These are phyloP conservation scores for Nanorana parkeri DNA, from an alignment of 2,113 vertebrate species.

Conservation along the genomic window DNA sequence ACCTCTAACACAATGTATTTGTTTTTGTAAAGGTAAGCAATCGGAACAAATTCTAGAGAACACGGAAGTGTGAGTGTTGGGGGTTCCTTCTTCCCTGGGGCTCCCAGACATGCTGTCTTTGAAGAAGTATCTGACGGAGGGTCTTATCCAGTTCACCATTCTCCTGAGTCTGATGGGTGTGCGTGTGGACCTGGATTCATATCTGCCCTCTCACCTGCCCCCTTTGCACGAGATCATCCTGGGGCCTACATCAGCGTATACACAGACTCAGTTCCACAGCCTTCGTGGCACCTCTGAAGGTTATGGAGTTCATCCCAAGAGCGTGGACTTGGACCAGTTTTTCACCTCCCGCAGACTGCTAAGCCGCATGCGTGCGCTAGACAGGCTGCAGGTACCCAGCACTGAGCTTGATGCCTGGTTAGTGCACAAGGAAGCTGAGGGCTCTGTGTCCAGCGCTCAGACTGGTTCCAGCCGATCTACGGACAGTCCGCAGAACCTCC, in stretches of 20 bases:
- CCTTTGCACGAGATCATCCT: slow-evolving; percentile 97
- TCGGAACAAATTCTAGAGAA: neutral
- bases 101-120: slow-evolving; percentile 96
- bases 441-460: slow-evolving; percentile 83
- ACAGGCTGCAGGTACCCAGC: slow-evolving; percentile 89
- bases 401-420: slow-evolving; percentile 93
- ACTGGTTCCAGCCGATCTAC: slow-evolving; percentile 82
- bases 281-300: slow-evolving; percentile 94
- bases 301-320: slow-evolving; percentile 97
- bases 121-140: slow-evolving; percentile 99
- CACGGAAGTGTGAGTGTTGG: slow-evolving; percentile 37
- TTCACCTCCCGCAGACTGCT: slow-evolving; percentile 89
- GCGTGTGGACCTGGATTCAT: slow-evolving; percentile 96
- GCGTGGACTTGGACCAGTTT: slow-evolving; percentile 94
- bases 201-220: slow-evolving; percentile 92
- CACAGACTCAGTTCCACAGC: slow-evolving; percentile 98
- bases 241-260: slow-evolving; percentile 98
- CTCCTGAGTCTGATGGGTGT: slow-evolving; percentile 97
- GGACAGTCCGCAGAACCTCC: slow-evolving; percentile 87
- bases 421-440: slow-evolving; percentile 92
- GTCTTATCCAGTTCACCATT: slow-evolving; percentile 99
- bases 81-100: slow-evolving; percentile 53
- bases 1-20: neutral
- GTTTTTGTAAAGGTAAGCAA: too few relatives aligned
- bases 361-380: slow-evolving; percentile 92